Evolutionary conservation across 2,797 vertebrate genomes (phyloP).

Genomic region (Cichlasoma orientale): DNA sequence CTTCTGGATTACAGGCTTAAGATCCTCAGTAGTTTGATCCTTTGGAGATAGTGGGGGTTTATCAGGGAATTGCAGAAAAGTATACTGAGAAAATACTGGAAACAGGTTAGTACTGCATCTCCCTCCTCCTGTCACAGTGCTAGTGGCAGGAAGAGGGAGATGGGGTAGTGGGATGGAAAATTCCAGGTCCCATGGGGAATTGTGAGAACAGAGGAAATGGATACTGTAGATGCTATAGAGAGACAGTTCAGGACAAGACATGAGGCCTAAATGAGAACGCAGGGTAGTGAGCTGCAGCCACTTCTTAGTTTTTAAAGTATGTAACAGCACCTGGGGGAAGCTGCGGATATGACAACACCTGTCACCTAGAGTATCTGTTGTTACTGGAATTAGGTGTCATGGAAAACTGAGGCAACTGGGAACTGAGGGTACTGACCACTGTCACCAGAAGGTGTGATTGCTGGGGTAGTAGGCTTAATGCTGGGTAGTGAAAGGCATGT

Average conservation of each 20-base stretch:
- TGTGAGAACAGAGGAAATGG: constrained; percentile 3
- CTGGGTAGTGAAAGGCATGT: constrained; percentile 32
- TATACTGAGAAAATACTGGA: constrained; percentile 11
- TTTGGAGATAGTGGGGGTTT: background rate
- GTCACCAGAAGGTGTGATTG: constrained; percentile 2
- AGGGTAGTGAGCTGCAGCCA: background rate
- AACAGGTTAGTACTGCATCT: background rate
- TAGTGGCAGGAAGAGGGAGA: constrained; percentile 2
- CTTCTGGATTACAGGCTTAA: background rate
- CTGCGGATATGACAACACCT: background rate
- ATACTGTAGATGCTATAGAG: constrained; percentile 10
- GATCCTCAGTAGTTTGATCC: background rate
- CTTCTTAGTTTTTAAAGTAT: constrained; percentile 3
- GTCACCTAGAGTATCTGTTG: background rate
- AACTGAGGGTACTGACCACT: background rate
- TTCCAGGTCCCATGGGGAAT: constrained; percentile 28
- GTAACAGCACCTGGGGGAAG: background rate
- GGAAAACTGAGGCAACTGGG: constrained; percentile 6
- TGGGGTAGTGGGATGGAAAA: constrained; percentile 13
- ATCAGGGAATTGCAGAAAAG: background rate
- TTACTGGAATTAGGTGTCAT: background rate
- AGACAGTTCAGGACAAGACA: constrained; percentile 7
- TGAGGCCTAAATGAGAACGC: constrained; percentile 12
- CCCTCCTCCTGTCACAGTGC: background rate
- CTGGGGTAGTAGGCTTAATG: background rate